These are phyloP conservation scores for Coturnix japonica DNA, from an alignment of 2,113 vertebrate species.

Conservation along the genomic window DNA sequence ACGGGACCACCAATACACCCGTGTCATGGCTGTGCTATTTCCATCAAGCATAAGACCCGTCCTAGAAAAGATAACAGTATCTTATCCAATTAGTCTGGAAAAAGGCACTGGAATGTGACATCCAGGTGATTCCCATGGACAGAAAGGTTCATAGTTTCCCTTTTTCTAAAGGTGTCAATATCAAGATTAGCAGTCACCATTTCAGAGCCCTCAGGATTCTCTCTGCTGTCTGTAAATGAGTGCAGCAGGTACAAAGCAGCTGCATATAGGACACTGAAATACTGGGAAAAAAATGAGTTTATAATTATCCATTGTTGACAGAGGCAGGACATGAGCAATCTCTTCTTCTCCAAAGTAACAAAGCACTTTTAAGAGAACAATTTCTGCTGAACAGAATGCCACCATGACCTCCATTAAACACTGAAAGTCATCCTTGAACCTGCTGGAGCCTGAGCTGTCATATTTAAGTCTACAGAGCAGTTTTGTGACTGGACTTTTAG, in stretches of 20 bases:
- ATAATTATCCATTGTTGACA: neutral
- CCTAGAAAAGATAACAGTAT: neutral
- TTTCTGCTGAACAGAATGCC: neutral
- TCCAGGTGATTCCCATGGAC: neutral
- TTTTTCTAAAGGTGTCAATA: neutral
- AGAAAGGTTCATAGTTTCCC: neutral
- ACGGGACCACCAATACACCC: slow-evolving; percentile 8
- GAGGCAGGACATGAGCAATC: neutral
- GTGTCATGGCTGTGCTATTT: slow-evolving; percentile 20
- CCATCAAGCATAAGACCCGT: neutral
- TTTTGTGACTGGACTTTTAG: neutral
- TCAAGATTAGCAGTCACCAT: neutral
- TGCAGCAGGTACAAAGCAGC: neutral
- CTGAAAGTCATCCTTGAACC: neutral
- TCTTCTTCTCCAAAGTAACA: neutral
- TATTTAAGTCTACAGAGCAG: neutral
- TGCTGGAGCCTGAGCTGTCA: neutral
- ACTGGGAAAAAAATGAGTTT: neutral
- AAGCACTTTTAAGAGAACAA: neutral
- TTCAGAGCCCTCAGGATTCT: neutral
- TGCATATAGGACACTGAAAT: neutral
- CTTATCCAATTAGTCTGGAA: slow-evolving; percentile 25
- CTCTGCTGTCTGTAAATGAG: neutral
- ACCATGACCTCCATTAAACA: neutral
- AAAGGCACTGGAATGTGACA: neutral